Evolutionary conservation across 2,113 vertebrate genomes (phyloP).

Genomic region (Myrmecophaga tridactyla): DNA sequence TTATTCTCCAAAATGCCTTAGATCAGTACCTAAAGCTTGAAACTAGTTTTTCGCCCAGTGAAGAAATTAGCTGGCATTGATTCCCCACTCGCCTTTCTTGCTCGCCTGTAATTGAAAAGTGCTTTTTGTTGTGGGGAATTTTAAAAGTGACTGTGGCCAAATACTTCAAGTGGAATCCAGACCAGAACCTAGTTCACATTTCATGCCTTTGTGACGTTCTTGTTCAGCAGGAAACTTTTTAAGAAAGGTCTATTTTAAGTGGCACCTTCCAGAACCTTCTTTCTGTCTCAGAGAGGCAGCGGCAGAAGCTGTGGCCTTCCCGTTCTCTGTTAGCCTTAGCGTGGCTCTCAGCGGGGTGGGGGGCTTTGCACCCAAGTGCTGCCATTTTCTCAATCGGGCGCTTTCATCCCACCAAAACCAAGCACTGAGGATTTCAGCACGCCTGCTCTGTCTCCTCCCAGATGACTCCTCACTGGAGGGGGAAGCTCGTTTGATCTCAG

Average conservation of each 20-base stretch:
- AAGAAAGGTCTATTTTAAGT: constrained; percentile 81
- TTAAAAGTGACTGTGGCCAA: constrained; percentile 78
- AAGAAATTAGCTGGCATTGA: constrained; percentile 78
- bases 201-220: constrained; percentile 78
- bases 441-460: background rate
- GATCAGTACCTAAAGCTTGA: constrained; percentile 68
- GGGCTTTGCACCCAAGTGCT: background rate
- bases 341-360: background rate
- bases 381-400: background rate
- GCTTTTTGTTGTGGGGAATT: constrained; percentile 71
- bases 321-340: constrained; percentile 62
- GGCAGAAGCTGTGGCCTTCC: constrained; percentile 67
- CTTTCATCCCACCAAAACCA: background rate
- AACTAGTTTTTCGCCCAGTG: constrained; percentile 50
- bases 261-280: constrained; percentile 68
- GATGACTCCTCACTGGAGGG: background rate
- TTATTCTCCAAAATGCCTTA: constrained; percentile 72
- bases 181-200: constrained; percentile 66
- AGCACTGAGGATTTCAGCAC: background rate
- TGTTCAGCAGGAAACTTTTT: constrained; percentile 79
- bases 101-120: constrained; percentile 78
- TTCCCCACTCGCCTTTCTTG: constrained; percentile 70
- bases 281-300: constrained; percentile 73
- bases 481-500: background rate
- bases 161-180: constrained; percentile 78